Base-by-base conservation (phyloP, 2,888 invertebrate species). In the Lasius fuliginosus region DNA sequence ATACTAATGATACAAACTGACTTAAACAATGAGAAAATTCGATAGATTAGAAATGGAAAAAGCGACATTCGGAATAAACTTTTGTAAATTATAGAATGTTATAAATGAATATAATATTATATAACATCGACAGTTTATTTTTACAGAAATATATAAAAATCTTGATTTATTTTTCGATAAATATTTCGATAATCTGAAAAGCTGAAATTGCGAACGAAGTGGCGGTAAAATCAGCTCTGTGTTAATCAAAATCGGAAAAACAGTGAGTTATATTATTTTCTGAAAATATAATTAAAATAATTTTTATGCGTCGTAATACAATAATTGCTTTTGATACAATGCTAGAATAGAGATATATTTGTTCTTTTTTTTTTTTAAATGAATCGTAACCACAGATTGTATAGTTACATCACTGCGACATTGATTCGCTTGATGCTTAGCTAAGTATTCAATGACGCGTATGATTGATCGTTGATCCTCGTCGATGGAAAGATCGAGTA, bases 1-100 rank as follows among this genome's bases (percentile, higher is more conserved):
- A 71, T n/a, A 71, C 4, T 27, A 27, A 71, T 42, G 60, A 60
- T 60, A 71, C 27, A 46, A 60, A 79, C 23, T 36, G 71, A n/a
- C n/a, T 8, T 27, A 75, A 67, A 67, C 58, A 60, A 56, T 68
- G 84, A 89, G 83, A 75, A 85, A 46, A 40, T 33, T 15, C 8
- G 23, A 5, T n/a, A 36, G 56, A 75, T 11, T 18, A 15, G 23
- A 46, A 58, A 56, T 30, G 12, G 18, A 76, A 42, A 77, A 36
- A 15, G 12, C 5, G 27, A 36, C 23, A 40, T 58, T 79, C 18
- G 11, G n/a, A 33, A 36, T 27, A 15, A 40, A 67, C 36, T 53
- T 36, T 62, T 8, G 46, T 33, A 15, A 36, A 40, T 11, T 6
- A 18, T 30, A 40, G 40, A 27, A n/a, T 18, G n/a, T 49, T 40